These are phyloP conservation scores for Danionella cerebrum DNA, from an alignment of 2,113 vertebrate species.

Conservation along the genomic window DNA sequence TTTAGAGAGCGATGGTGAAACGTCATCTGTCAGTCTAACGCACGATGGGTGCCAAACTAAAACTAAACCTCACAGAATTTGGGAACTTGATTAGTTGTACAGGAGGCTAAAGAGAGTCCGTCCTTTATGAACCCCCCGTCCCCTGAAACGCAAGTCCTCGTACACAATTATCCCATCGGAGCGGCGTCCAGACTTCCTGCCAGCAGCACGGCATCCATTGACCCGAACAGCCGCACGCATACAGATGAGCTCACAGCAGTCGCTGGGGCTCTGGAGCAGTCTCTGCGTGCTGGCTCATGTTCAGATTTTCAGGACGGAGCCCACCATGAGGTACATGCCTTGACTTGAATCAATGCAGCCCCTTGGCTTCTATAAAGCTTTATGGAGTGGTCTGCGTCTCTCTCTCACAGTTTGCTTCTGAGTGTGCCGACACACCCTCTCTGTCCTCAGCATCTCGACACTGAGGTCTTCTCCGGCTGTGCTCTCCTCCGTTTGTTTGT, in stretches of 20 bases:
- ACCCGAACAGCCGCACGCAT: not conserved
- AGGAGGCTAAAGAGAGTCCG: too few species aligned
- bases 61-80: too few species aligned
- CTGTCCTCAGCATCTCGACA: not conserved
- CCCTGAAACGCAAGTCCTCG: too few species aligned
- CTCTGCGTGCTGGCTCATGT: constrained; percentile 1
- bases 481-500: constrained; percentile 13
- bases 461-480: not conserved
- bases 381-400: not conserved
- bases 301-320: not conserved
- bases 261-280: not conserved
- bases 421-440: too few species aligned
- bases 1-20: too few species aligned
- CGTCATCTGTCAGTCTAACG: too few species aligned
- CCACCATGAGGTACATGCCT: not conserved
- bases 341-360: not conserved
- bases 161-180: constrained; percentile 2
- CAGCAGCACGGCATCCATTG: constrained; percentile 8
- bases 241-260: not conserved
- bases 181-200: not conserved
- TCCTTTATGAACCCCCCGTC: too few species aligned
- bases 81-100: too few species aligned
- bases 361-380: not conserved
- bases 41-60: too few species aligned
- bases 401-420: too few species aligned